Conservation (phyloP, 2,888 invertebrate species). For the Macropis europaea region DNA sequence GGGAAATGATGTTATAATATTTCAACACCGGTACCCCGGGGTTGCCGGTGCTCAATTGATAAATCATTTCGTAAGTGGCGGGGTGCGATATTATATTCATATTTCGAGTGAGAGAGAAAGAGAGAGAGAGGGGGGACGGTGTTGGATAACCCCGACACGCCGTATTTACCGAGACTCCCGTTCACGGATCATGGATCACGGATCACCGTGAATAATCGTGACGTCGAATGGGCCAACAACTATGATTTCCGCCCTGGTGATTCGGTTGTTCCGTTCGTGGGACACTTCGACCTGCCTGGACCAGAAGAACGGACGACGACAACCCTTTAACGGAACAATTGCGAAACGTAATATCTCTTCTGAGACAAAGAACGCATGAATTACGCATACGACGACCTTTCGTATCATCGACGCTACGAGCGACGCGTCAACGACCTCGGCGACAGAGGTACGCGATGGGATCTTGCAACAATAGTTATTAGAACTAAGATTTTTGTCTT, state of each 20-base stretch:
- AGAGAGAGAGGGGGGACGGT: constrained; percentile 14
- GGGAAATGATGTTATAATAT: constrained; percentile 78
- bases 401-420: constrained; percentile 54
- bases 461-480: too few relatives aligned
- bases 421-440: constrained; percentile 69
- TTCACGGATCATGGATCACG: constrained; percentile 64
- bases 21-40: constrained; percentile 76
- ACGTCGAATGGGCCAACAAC: constrained; percentile 57
- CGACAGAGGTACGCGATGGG: too few relatives aligned
- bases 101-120: constrained; percentile 32
- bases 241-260: constrained; percentile 46
- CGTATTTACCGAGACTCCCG: constrained; percentile 56
- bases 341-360: background rate
- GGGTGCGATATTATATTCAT: constrained; percentile 69
- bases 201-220: constrained; percentile 60
- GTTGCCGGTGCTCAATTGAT: constrained; percentile 75
- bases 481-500: too few relatives aligned
- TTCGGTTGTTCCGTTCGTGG: constrained; percentile 32
- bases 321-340: too few relatives aligned
- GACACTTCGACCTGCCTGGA: too few relatives aligned
- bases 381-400: constrained; percentile 25
- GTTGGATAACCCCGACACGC: constrained; percentile 49
- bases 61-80: constrained; percentile 75
- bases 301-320: too few relatives aligned
- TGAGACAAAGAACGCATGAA: constrained; percentile 32